A percentile compares a stretch with the other conserved stretches of the same genome.
These are phyloP conservation scores for Rhopilema esculentum DNA, from an alignment of 30 jellyfish, hydroid and myxozoan genomes.

Conservation along the genomic window DNA sequence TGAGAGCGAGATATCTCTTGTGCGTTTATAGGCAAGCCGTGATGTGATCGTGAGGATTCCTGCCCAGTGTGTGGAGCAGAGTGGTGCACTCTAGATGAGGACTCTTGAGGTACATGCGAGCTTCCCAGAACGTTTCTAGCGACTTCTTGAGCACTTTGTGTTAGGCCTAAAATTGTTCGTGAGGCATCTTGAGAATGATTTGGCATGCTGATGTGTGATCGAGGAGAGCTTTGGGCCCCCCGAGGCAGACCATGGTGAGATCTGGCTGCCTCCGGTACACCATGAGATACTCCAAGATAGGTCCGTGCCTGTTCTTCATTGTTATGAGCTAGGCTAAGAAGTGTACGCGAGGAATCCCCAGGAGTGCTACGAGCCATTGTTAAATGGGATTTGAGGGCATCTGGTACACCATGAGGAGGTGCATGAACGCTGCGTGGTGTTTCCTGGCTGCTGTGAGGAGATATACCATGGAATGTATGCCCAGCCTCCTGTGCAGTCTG, in stretches of 20 bases:
- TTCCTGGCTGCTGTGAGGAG: slow-evolving; percentile 51
- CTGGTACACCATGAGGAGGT: slow-evolving; percentile 53
- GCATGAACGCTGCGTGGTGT: slow-evolving; percentile 52
- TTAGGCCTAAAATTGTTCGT: slow-evolving; percentile 57
- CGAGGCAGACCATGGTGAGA: slow-evolving; percentile 54
- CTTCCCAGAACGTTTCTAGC: slow-evolving; percentile 66
- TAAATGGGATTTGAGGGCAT: slow-evolving; percentile 54
- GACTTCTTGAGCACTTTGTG: slow-evolving; percentile 73
- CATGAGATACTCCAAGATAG: slow-evolving; percentile 42
- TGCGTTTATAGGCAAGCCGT: slow-evolving; percentile 57
- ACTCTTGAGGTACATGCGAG: slow-evolving; percentile 39
- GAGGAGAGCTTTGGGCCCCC: slow-evolving; percentile 58
- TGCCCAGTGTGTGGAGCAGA: slow-evolving; percentile 57
- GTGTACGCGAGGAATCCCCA: slow-evolving; percentile 48
- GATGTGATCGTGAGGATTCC: slow-evolving; percentile 68
- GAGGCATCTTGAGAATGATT: slow-evolving; percentile 67
- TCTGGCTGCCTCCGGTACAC: slow-evolving; percentile 45
- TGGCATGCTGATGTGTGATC: slow-evolving; percentile 55
- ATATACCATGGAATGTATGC: slow-evolving; percentile 52
- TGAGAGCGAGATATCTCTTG: slow-evolving; percentile 76
- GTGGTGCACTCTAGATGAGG: slow-evolving; percentile 54
- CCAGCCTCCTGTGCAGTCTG: slow-evolving; percentile 54
- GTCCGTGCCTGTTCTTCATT: slow-evolving; percentile 44
- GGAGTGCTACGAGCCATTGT: slow-evolving; percentile 46
- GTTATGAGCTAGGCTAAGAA: slow-evolving; percentile 42